Conservation (phyloP, 2,797 vertebrate genomes). For the Hozukius guyotensis region DNA sequence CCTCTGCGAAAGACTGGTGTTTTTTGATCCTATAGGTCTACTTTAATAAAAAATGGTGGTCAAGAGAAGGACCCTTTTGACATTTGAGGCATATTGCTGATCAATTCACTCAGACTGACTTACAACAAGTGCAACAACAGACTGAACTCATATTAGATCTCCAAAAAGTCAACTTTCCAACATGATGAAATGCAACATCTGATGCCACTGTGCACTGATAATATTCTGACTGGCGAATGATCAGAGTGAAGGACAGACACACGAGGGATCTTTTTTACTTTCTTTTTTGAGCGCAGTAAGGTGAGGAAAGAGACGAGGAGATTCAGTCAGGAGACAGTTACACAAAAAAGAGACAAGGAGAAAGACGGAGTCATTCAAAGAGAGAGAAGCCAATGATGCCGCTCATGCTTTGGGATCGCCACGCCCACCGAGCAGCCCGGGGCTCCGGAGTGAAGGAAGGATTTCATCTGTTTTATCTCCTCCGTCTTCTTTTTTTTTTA, state of each 20-base stretch:
- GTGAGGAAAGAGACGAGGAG: slow-evolving; percentile 52
- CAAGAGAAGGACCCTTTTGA: background rate
- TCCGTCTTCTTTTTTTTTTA: slow-evolving; percentile 62
- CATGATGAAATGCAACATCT: slow-evolving; percentile 37
- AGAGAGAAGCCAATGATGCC: slow-evolving; percentile 63
- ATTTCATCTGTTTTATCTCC: slow-evolving; percentile 82
- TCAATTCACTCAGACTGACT: slow-evolving; percentile 11
- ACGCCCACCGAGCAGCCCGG: slow-evolving; percentile 61
- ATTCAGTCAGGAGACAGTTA: slow-evolving; percentile 49
- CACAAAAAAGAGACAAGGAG: slow-evolving; percentile 54
- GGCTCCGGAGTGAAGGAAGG: slow-evolving; percentile 70
- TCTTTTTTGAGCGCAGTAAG: slow-evolving; percentile 34
- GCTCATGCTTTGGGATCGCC: slow-evolving; percentile 65
- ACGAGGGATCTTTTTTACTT: slow-evolving; percentile 17
- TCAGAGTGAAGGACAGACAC: slow-evolving; percentile 53
- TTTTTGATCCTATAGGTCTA: background rate
- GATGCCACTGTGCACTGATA: slow-evolving; percentile 33
- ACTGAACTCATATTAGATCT: slow-evolving; percentile 27
- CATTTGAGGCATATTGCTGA: background rate
- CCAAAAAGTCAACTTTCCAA: slow-evolving; percentile 16
- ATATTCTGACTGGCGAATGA: slow-evolving; percentile 27
- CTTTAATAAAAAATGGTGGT: background rate
- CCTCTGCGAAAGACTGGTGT: no score
- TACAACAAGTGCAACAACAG: slow-evolving; percentile 12
- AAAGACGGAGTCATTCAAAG: slow-evolving; percentile 65